Percentiles rank a stretch among this genome's conserved stretches.
phyloP scores from a whole-genome alignment of 1,140 invertebrate genomes.

The Halyomorpha halys region DNA sequence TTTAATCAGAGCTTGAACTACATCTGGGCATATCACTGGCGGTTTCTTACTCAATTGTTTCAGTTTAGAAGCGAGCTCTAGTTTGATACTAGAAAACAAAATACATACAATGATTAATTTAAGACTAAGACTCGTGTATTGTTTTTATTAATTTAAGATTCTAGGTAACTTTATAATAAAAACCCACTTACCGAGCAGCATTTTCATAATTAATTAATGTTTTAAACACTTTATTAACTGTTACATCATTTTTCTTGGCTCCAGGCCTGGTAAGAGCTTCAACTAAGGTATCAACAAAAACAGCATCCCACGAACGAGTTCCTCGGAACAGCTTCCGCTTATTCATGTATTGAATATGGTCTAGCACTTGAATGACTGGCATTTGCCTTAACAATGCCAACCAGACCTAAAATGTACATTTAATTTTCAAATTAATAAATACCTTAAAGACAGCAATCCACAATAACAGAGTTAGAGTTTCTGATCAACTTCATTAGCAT shows the following conservation, averaged over 20 bases:
- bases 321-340: conserved; percentile 15
- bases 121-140: not conserved
- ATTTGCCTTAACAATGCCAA: conserved; percentile 15
- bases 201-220: conserved; percentile 20
- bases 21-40: not conserved
- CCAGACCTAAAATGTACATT: conserved; percentile 22
- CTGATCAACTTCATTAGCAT: too few species aligned
- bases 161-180: not conserved
- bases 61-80: conserved; percentile 12
- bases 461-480: too few species aligned
- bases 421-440: too few species aligned
- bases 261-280: conserved; percentile 12
- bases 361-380: conserved; percentile 5
- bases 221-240: conserved; percentile 18
- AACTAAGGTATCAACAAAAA: conserved; percentile 11
- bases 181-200: conserved; percentile 11
- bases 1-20: not conserved
- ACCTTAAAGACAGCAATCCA: too few species aligned
- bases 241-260: not conserved
- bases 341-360: conserved; percentile 19
- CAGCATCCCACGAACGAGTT: conserved; percentile 13
- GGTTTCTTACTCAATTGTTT: not conserved
- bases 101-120: not conserved
- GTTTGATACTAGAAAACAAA: conserved; percentile 18
- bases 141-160: too few species aligned